phyloP scores from a whole-genome alignment of 2,113 vertebrate species.

The Prunella himalayana region DNA sequence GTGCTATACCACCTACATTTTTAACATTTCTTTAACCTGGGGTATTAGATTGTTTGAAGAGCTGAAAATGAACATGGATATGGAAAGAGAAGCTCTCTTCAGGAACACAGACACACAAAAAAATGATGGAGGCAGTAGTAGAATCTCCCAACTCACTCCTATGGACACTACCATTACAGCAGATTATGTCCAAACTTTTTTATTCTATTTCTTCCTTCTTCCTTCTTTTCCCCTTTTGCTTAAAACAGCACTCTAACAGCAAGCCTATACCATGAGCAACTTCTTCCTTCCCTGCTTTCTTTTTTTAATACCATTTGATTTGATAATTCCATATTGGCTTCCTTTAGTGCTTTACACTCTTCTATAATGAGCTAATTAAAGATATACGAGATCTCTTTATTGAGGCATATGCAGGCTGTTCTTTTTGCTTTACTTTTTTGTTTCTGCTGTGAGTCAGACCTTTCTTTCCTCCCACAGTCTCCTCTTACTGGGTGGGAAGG shows the following conservation, averaged over 20 bases:
- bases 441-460: slow-evolving; percentile 31
- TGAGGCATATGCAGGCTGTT: background rate
- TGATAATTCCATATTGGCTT: background rate
- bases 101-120: background rate
- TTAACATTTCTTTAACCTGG: background rate
- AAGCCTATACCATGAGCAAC: background rate
- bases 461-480: background rate
- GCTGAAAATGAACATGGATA: background rate
- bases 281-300: background rate
- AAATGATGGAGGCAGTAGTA: background rate
- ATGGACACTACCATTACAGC: background rate
- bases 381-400: background rate
- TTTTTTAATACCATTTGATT: background rate
- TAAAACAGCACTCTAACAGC: background rate
- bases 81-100: background rate
- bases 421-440: background rate
- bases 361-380: slow-evolving; percentile 22
- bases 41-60: background rate
- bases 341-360: background rate
- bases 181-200: background rate
- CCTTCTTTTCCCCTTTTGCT: background rate
- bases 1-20: background rate
- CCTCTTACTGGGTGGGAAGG: background rate
- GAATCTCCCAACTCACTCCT: background rate
- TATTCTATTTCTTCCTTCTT: background rate